A percentile compares a stretch with the other conserved stretches of the same genome.
Conservation (phyloP, 2,113 vertebrate species). For the Calonectris borealis region DNA sequence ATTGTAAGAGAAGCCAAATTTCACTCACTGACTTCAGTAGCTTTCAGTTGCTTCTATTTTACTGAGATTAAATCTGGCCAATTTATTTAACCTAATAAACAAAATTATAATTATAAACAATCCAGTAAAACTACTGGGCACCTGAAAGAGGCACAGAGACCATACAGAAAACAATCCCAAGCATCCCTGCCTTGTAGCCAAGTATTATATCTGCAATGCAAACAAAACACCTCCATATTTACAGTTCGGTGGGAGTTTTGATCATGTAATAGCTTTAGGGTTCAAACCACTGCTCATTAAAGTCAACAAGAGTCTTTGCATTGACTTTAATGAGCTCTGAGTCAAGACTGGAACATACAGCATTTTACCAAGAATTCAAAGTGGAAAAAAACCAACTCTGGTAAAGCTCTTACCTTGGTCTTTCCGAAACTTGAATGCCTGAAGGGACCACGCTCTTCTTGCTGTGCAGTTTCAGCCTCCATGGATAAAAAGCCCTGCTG, state of each 20-base stretch:
- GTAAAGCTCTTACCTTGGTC: neutral
- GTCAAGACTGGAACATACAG: neutral
- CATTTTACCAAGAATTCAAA: neutral
- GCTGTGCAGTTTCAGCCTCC: neutral
- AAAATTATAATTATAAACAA: neutral
- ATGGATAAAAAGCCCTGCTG: neutral
- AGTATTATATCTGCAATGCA: neutral
- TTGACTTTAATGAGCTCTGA: conserved; percentile 12
- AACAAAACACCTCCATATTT: conserved; percentile 1
- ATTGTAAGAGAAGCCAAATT: neutral
- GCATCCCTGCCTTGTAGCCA: neutral
- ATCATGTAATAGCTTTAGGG: neutral
- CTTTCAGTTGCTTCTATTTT: neutral
- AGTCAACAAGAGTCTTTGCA: conserved; percentile 10
- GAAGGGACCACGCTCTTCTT: neutral
- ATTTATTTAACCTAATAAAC: neutral
- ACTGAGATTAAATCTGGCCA: neutral
- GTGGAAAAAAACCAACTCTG: neutral
- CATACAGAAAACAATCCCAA: neutral
- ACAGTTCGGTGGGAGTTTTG: neutral
- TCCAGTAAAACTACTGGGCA: neutral
- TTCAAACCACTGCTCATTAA: conserved; percentile 22
- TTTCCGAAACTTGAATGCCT: neutral
- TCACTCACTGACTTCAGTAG: conserved; percentile 10
- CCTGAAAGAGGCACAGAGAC: neutral